phyloP scores from a whole-genome alignment of 1,140 invertebrate species.

The Pseudomyrmex flavicornis region DNA sequence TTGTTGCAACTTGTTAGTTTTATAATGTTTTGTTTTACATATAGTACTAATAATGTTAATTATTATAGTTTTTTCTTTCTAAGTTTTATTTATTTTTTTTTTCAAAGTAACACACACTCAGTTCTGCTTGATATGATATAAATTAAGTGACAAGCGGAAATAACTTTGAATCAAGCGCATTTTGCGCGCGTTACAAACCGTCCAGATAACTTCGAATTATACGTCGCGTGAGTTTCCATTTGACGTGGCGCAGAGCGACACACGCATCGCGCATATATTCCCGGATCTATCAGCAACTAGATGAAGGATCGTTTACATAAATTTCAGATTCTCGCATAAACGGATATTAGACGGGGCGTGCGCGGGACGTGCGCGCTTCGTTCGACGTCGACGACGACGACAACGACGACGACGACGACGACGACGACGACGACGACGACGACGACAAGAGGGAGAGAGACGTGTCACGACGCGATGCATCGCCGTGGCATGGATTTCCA shows the following conservation, averaged over 20 bases:
- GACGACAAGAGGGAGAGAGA: too few relatives aligned
- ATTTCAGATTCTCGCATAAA: conserved; percentile 38
- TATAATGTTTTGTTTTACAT: too few relatives aligned
- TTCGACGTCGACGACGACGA: background rate
- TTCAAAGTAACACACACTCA: too few relatives aligned
- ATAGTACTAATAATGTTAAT: too few relatives aligned
- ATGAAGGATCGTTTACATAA: conserved; percentile 64
- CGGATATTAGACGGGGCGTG: conserved; percentile 68
- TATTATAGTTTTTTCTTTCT: too few relatives aligned
- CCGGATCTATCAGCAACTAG: conserved; percentile 49
- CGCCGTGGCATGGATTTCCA: conserved; percentile 48
- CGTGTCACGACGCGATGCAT: conserved; percentile 13
- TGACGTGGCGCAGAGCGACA: conserved; percentile 39
- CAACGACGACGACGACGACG: too few relatives aligned
- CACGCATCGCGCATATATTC: conserved; percentile 53
- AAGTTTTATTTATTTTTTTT: too few relatives aligned
- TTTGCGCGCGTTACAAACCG: background rate
- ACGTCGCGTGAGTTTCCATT: conserved; percentile 47
- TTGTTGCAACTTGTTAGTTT: too few relatives aligned
- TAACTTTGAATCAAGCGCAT: conserved; percentile 40
- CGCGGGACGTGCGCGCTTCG: conserved; percentile 33
- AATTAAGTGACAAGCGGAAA: conserved; percentile 16
- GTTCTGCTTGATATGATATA: too few relatives aligned
- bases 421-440: too few relatives aligned
- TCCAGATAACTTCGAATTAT: background rate